Base-by-base conservation (phyloP, 2,797 vertebrate genomes). In the Silurus lanzhouensis region DNA sequence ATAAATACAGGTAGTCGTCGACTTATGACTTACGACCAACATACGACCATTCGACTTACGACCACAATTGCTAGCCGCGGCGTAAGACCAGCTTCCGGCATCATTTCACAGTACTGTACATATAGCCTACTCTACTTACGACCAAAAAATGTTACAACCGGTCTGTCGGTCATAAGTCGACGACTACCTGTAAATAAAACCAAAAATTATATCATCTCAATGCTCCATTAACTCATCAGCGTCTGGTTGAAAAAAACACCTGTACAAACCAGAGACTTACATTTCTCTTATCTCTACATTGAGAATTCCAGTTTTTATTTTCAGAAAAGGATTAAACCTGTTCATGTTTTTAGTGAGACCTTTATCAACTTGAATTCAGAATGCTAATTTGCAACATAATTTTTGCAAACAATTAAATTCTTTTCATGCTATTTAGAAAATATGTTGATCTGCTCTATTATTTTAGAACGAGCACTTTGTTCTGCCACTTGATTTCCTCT, bases 231-330 rank as follows among this genome's bases (percentile, higher is more conserved):
- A 31, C 13, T 67, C 81, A 22, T 82, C 66, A 82, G 55, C 15
- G 27, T 27, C 58, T 72, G 57, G 38, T 83, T 57, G 52, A 63
- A 83, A 48, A n/a, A 83, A 25, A 81, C 38, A 52, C 22, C 12
- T 25, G 61, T 46, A 71, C 57, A 83, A 71, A 71, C 55, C 57
- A 63, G 38, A 38, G 57, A 67, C 27, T 81, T n/a, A 52, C 3
- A 4, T 67, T 17, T 61, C 22, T 38, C 52, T 63, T 31, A 83
- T 31, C 55, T 44, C 31, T 61, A 12, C 13, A 72, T n/a, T 71
- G 6, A 71, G 55, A 15, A 82, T 63, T 1, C n/a, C 1, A 2
- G 22, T 44, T 78, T 10, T 61, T 22, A 10, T 7, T 60, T 60
- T 19, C 25, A 20, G 17, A 58, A 19, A 58, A 76, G 2, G 15